Percentiles rank a stretch among this genome's conserved stretches.
Evolutionary conservation across 2,113 vertebrate genomes (phyloP).

Genomic region (Formicarius rufipectus): DNA sequence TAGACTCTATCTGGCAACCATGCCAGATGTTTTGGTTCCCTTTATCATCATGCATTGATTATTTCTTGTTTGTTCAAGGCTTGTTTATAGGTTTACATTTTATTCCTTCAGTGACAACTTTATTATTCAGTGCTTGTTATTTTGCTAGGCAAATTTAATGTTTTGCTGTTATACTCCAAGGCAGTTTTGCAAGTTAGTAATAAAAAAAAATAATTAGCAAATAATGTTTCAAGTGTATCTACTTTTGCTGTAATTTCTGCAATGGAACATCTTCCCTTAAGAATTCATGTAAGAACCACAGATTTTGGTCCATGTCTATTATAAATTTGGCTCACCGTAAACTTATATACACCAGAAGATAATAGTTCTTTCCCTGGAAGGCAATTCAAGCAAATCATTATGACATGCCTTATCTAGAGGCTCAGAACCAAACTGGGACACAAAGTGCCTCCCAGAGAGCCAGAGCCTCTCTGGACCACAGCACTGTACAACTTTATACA

Average conservation of each 20-base stretch:
- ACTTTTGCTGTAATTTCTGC: background rate
- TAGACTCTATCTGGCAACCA: conserved; percentile 32
- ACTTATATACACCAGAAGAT: background rate
- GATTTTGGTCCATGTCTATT: background rate
- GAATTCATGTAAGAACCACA: background rate
- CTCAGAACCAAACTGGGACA: background rate
- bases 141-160: background rate
- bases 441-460: background rate
- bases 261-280: background rate
- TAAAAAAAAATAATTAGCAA: background rate
- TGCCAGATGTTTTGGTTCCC: conserved; percentile 42
- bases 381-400: background rate
- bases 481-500: background rate
- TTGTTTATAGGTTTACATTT: conserved; percentile 30
- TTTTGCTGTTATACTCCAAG: background rate
- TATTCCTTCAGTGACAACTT: background rate
- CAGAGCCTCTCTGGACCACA: background rate
- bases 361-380: background rate
- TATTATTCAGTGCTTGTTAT: background rate
- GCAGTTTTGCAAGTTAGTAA: background rate
- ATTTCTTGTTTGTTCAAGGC: conserved; percentile 36
- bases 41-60: conserved; percentile 37
- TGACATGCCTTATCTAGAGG: background rate
- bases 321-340: background rate
- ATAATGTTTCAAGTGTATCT: background rate